Evolutionary conservation across 2,113 vertebrate species (phyloP), one percentile per base, ranked within the genome.

Genomic region (Aleadryas rufinucha): DNA sequence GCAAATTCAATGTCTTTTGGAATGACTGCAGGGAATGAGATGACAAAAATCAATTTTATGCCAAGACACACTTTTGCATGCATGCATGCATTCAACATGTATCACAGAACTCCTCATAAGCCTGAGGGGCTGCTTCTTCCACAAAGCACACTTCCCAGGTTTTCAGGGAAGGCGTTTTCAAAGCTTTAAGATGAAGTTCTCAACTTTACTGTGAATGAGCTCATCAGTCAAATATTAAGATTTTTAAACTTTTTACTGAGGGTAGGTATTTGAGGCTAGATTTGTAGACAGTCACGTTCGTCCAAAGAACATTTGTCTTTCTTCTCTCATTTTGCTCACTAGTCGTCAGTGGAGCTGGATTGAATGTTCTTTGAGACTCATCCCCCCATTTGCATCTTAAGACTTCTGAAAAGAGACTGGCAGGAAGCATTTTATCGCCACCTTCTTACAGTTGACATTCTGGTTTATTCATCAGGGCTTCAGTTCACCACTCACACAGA

Each of bases 21-120:
- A 94, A 85, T 60, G 39, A n/a, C 81, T 94, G 44, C 27, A 54
- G 68, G 63, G 63, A 88, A 65, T 74, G 75, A 91, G 59, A 69
- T 49, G 84, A 79, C 49, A 94, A 60, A 79, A 93, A 94, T 80
- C 41, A 76, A 70, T 91, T 91, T 84, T 59, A 83, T 0, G 15
- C 54, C 59, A 54, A 54, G 70, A n/a, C 30, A 80, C 20, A 35
- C 27, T 87, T 95, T 50, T 69, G 49, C 42, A 42, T 19, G 5
- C 27, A 33, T 19, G 13, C 1, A 27, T 16, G 16, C 1, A 1
- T 84, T 90, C 71, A 59, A 5, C 35, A 61, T 14, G 50, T 59
- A 74, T 28, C 4, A 1, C 39, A 57, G 0, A 6, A 76, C 7
- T 31, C 7, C 50, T 66, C 4, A 0, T 22, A 63, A 64, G 35